Evolutionary conservation across 2,113 vertebrate genomes (phyloP).

Genomic region (Pavo muticus): DNA sequence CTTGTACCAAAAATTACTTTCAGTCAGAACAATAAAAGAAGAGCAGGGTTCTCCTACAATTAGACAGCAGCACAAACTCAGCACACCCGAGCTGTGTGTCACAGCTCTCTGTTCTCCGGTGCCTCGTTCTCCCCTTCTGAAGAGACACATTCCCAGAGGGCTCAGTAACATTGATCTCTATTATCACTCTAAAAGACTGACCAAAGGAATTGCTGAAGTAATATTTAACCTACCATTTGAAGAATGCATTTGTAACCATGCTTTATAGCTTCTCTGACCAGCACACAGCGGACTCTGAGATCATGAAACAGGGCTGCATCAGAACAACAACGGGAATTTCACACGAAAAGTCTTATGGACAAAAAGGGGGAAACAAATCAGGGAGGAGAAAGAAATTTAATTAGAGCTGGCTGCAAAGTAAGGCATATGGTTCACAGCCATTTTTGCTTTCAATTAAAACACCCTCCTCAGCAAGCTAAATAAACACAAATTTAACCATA

Average conservation of each 20-base stretch:
- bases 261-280: neutral
- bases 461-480: neutral
- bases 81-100: neutral
- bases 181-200: neutral
- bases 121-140: neutral
- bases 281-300: neutral
- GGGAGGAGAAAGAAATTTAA: slow-evolving; percentile 31
- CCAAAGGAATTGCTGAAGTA: neutral
- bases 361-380: neutral
- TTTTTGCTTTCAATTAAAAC: slow-evolving; percentile 32
- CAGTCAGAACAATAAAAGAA: neutral
- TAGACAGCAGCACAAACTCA: neutral
- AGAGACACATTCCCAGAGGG: neutral
- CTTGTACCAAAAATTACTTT: neutral
- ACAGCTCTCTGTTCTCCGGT: fast-evolving
- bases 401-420: slow-evolving; percentile 9
- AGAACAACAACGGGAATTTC: neutral
- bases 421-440: neutral
- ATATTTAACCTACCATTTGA: neutral
- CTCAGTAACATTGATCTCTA: neutral
- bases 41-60: neutral
- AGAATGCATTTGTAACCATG: fast-evolving
- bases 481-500: neutral
- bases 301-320: neutral
- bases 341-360: neutral